A percentile compares a stretch with the other conserved stretches of the same genome.
Conservation (phyloP, 2,888 invertebrate species). For the Patella depressa region DNA sequence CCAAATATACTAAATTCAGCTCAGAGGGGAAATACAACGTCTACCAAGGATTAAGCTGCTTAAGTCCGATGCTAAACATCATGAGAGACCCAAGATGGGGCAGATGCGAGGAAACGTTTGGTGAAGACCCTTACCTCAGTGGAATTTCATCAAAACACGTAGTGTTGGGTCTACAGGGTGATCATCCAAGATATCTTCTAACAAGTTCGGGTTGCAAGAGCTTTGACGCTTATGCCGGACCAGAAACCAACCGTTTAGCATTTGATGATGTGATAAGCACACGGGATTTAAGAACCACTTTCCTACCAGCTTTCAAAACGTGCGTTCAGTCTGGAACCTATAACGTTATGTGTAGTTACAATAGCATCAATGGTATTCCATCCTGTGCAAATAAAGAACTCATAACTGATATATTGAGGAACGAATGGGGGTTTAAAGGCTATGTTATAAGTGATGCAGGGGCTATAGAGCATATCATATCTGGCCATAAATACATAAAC, state of each 20-base stretch:
- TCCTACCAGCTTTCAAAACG: slow-evolving; percentile 47
- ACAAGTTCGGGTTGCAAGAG: slow-evolving; percentile 67
- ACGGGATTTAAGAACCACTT: slow-evolving; percentile 50
- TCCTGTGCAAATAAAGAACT: slow-evolving; percentile 48
- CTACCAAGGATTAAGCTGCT: slow-evolving; percentile 47
- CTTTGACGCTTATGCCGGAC: slow-evolving; percentile 65
- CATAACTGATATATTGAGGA: slow-evolving; percentile 44
- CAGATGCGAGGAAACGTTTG: slow-evolving; percentile 62
- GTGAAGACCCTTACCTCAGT: slow-evolving; percentile 64
- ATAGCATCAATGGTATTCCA: slow-evolving; percentile 52
- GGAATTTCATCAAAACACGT: slow-evolving; percentile 51
- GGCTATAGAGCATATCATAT: slow-evolving; percentile 41
- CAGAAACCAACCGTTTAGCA: slow-evolving; percentile 49
- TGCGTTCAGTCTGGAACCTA: slow-evolving; percentile 52
- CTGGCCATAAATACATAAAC: slow-evolving; percentile 30
- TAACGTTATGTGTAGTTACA: slow-evolving; percentile 57
- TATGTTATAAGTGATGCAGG: slow-evolving; percentile 49
- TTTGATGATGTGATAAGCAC: slow-evolving; percentile 33
- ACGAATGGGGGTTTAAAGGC: slow-evolving; percentile 49
- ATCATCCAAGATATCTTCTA: slow-evolving; percentile 55
- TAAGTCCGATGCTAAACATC: slow-evolving; percentile 53
- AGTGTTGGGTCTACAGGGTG: slow-evolving; percentile 63
- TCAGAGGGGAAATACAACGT: slow-evolving; percentile 28
- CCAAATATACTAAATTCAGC: slow-evolving; percentile 41
- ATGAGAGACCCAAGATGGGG: slow-evolving; percentile 57